A percentile compares a stretch with the other conserved stretches of the same genome.
Evolutionary conservation across 2,888 invertebrate genomes (phyloP).

Genomic region (Tachina lurida): DNA sequence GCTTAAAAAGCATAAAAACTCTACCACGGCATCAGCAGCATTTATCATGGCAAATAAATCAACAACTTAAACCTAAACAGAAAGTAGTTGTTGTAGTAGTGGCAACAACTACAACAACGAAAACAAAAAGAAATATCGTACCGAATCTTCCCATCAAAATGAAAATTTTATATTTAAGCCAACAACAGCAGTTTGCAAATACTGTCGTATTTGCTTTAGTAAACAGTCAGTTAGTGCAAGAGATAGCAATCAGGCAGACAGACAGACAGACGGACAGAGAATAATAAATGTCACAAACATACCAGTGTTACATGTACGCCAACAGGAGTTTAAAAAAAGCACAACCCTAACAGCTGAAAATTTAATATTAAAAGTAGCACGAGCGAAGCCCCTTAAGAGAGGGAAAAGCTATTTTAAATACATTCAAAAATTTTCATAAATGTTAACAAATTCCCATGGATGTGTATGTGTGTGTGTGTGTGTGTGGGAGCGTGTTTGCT

Average conservation of each 20-base stretch:
- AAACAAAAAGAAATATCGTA: neutral
- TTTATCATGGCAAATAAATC: slow-evolving; percentile 46
- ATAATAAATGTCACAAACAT: neutral
- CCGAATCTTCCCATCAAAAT: slow-evolving; percentile 14
- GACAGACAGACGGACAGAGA: neutral
- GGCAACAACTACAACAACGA: slow-evolving; percentile 15
- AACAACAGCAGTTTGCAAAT: slow-evolving; percentile 15
- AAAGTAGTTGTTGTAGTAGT: too few species aligned
- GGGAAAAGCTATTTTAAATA: slow-evolving; percentile 18
- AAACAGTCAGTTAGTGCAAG: neutral
- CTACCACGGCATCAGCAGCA: slow-evolving; percentile 58
- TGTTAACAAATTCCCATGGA: slow-evolving; percentile 38
- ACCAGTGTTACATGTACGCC: neutral
- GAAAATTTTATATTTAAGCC: slow-evolving; percentile 10
- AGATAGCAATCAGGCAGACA: neutral
- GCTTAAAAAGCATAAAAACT: slow-evolving; percentile 28
- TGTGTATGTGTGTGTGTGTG: neutral
- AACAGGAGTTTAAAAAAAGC: neutral
- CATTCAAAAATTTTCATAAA: slow-evolving; percentile 50
- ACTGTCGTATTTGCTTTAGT: neutral
- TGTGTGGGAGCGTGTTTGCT: neutral
- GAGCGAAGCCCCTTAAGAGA: neutral
- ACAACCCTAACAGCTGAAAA: slow-evolving; percentile 5
- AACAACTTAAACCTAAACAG: slow-evolving; percentile 24
- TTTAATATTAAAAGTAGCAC: slow-evolving; percentile 3